These are phyloP conservation scores for Drosophila pseudoobscura DNA, from an alignment of 1,140 invertebrate genomes.

Conservation along the genomic window DNA sequence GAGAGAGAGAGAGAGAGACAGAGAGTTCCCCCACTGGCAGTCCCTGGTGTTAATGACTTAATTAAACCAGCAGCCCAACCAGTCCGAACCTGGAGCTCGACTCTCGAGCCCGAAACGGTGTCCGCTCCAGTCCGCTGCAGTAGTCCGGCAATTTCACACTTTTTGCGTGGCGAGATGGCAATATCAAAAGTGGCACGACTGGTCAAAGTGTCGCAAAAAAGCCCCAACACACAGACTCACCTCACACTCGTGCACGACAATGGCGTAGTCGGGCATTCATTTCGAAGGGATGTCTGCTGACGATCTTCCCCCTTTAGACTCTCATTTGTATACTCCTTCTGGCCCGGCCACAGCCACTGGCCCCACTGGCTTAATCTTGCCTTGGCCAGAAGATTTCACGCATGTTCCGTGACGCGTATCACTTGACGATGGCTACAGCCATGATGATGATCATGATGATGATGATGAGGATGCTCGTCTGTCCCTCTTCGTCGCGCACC, in stretches of 20 bases:
- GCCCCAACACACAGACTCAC: not conserved
- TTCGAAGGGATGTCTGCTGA: no score
- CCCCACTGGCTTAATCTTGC: constrained; percentile 55
- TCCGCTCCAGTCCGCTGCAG: constrained; percentile 25
- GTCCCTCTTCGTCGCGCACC: constrained; percentile 1
- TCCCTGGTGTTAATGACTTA: constrained; percentile 80
- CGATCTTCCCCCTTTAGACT: not conserved
- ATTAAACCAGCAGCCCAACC: constrained; percentile 67
- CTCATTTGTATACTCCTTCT: not conserved
- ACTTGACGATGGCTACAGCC: constrained; percentile 45
- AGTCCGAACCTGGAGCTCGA: constrained; percentile 24
- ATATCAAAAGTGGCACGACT: constrained; percentile 61
- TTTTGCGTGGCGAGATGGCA: constrained; percentile 66
- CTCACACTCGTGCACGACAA: constrained; percentile 17
- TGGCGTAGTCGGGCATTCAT: not conserved
- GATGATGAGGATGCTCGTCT: constrained; percentile 34
- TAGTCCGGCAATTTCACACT: constrained; percentile 80
- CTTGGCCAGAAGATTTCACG: constrained; percentile 68
- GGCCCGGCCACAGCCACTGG: not conserved
- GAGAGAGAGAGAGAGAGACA: not conserved
- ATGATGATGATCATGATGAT: constrained; percentile 22
- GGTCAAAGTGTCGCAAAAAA: constrained; percentile 49
- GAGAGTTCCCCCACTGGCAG: constrained; percentile 36
- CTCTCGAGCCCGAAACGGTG: constrained; percentile 20
- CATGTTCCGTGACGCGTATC: constrained; percentile 76